Base-by-base conservation (phyloP, 2,113 vertebrate species). In the Zingel zingel region DNA sequence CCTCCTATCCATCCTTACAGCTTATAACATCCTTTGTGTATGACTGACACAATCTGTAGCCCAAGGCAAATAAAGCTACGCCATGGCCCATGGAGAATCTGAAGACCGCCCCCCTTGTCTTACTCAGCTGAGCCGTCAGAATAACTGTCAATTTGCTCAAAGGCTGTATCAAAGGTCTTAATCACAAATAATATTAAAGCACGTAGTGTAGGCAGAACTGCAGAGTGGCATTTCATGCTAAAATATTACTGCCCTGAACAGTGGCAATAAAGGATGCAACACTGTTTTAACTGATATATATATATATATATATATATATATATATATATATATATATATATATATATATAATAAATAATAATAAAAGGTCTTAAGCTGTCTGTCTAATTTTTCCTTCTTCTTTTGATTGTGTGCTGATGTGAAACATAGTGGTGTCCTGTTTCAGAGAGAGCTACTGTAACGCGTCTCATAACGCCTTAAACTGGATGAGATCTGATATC, bases 11-110 rank as follows among this genome's bases (percentile, higher is more conserved):
- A 39, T 61, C 78, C 78, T 39, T 75, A 54, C 36, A 73, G 81
- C 79, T 72, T 74, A 63, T 57, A 63, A 33, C 18, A 14, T 50
- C 21, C 76, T 84, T 80, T 82, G 75, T 86, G 84, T 50, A 12
- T 83, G 77, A 87, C 62, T 71, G 81, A 81, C 71, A 86, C 79
- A 79, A 66, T 86, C 76, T 84, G 69, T 62, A 74, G 74, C 82
- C 68, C 53, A n/a, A 45, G 57, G 64, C 64, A 78, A 76, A 79
- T 63, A 65, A 78, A 83, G 78, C 64, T 63, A 25, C 27, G 68
- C 12, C 39, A 27, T 18, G 18, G 65, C 39, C 66, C 2, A 3
- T 63, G 62, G 77, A 85, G 76, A 64, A 78, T 81, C 43, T 74
- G 54, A 79, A 70, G 79, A 74, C 62, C 23, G 53, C 73, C 48